Percentiles rank a stretch among this genome's conserved stretches.
These are phyloP conservation scores for Neogobius melanostomus DNA, from an alignment of 2,113 vertebrate species.

Conservation along the genomic window DNA sequence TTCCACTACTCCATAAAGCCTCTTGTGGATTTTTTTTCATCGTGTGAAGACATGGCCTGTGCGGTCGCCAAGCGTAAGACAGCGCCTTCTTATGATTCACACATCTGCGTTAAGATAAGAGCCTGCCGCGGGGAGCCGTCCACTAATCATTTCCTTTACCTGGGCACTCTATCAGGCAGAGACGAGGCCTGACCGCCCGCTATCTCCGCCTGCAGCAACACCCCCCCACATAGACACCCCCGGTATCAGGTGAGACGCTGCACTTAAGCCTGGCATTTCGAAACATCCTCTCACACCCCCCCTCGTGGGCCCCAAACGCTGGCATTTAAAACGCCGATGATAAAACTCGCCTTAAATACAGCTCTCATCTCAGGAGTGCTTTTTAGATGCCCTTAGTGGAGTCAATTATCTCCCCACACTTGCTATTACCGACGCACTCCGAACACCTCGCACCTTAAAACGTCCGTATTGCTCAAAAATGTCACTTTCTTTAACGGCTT, in stretches of 20 bases:
- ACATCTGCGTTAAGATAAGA: slow-evolving; percentile 46
- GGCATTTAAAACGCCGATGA: slow-evolving; percentile 75
- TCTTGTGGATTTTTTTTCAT: background rate
- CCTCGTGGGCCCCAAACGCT: slow-evolving; percentile 23
- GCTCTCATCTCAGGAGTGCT: slow-evolving; percentile 75
- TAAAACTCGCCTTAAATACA: slow-evolving; percentile 73
- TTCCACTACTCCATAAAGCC: background rate
- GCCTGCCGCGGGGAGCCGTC: slow-evolving; percentile 50
- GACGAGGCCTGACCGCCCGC: slow-evolving; percentile 39
- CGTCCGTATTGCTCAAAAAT: slow-evolving; percentile 61
- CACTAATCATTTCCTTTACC: slow-evolving; percentile 62
- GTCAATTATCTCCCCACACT: slow-evolving; percentile 75
- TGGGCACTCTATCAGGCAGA: slow-evolving; percentile 19
- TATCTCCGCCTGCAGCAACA: slow-evolving; percentile 49
- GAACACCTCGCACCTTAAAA: slow-evolving; percentile 60
- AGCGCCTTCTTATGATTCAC: slow-evolving; percentile 14
- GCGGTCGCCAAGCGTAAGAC: slow-evolving; percentile 15
- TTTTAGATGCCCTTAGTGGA: slow-evolving; percentile 71
- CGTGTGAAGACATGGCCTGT: slow-evolving; percentile 5
- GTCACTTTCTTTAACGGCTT: slow-evolving; percentile 60
- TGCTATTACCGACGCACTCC: slow-evolving; percentile 66
- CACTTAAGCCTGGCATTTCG: slow-evolving; percentile 79
- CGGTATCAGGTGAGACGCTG: slow-evolving; percentile 65
- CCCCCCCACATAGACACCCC: slow-evolving; percentile 1
- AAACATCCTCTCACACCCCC: slow-evolving; percentile 30